These are phyloP conservation scores for Mionectes macconnelli DNA, from an alignment of 2,113 vertebrate species.

Conservation along the genomic window DNA sequence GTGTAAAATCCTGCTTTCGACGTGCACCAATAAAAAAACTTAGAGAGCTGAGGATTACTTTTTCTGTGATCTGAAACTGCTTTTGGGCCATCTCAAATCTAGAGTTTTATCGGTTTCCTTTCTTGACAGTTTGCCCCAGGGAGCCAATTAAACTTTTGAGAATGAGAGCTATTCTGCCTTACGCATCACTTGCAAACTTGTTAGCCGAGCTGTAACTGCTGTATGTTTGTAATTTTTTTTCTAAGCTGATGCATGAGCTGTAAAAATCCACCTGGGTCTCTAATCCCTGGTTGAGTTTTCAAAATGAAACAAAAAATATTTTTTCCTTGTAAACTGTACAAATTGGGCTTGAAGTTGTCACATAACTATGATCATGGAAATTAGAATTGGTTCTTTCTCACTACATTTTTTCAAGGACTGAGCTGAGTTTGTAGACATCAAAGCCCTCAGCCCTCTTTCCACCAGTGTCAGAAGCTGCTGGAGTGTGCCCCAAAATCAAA, in stretches of 20 bases:
- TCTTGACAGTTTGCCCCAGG: slow-evolving; percentile 22
- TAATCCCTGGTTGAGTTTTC: background rate
- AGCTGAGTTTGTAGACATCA: background rate
- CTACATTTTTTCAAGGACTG: background rate
- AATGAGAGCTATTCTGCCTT: background rate
- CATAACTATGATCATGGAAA: background rate
- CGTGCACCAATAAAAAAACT: background rate
- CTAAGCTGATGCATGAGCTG: background rate
- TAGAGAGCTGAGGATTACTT: background rate
- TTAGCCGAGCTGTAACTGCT: slow-evolving; percentile 15
- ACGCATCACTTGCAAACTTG: background rate
- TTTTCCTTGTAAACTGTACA: background rate
- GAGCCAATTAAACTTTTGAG: slow-evolving; percentile 53
- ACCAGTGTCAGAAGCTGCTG: background rate
- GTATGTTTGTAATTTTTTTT: background rate
- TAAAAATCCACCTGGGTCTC: background rate
- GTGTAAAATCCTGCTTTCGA: background rate
- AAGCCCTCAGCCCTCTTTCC: background rate
- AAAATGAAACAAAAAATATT: background rate
- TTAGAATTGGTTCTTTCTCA: background rate
- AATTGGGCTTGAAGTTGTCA: background rate
- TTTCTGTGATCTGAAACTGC: background rate
- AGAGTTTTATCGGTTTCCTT: background rate
- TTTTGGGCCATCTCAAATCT: slow-evolving; percentile 19
- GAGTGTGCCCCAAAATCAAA: background rate